These are phyloP conservation scores for Cyclargus thomasi DNA, from an alignment of 1,140 invertebrate species.

Conservation along the genomic window DNA sequence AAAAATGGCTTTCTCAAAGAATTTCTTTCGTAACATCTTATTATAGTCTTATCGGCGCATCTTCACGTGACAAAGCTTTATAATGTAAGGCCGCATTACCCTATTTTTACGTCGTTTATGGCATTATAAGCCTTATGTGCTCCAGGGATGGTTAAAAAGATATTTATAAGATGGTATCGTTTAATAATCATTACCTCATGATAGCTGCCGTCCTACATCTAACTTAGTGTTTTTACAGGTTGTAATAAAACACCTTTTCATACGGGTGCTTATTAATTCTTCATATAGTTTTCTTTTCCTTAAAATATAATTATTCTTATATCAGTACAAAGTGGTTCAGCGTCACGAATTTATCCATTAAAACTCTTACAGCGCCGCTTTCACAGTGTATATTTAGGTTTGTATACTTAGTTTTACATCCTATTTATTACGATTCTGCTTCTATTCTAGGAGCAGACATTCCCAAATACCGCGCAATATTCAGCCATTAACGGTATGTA, in stretches of 20 bases:
- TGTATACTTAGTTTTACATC: background rate
- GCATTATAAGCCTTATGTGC: background rate
- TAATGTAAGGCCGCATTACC: constrained; percentile 22
- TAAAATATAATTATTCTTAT: too few species aligned
- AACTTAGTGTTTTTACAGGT: too few species aligned
- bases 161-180: background rate
- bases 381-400: too few species aligned
- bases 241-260: too few species aligned
- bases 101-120: background rate
- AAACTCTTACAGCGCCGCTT: too few species aligned
- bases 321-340: too few species aligned
- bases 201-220: background rate
- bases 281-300: too few species aligned
- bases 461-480: background rate
- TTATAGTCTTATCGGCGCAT: constrained; percentile 20
- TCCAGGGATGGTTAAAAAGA: background rate
- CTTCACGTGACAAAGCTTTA: constrained; percentile 31
- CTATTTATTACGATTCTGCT: background rate
- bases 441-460: background rate
- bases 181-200: background rate
- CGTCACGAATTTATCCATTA: too few species aligned
- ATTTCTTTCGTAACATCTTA: constrained; percentile 18
- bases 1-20: background rate
- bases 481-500: background rate
- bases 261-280: too few species aligned